A percentile compares a stretch with the other conserved stretches of the same genome.
phyloP scores from a whole-genome alignment of 2,888 invertebrate species.

The Hyposoter didymator region DNA sequence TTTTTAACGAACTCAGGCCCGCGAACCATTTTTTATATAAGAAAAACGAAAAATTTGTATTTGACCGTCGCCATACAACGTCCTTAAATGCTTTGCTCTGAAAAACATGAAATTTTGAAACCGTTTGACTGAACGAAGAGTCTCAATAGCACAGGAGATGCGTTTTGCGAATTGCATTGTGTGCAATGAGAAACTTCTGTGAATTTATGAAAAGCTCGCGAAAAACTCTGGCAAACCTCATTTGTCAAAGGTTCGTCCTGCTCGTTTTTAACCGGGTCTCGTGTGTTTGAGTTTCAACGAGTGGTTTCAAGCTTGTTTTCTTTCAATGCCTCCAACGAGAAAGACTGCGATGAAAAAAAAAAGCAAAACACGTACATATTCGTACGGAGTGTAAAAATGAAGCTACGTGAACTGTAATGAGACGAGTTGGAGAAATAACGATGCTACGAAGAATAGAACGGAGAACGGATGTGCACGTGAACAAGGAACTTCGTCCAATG shows the following conservation, averaged over 20 bases:
- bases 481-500: constrained; percentile 26
- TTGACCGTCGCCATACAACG: too few species aligned
- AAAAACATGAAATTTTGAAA: not conserved
- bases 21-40: too few species aligned
- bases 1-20: too few species aligned
- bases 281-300: not conserved
- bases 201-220: constrained; percentile 21
- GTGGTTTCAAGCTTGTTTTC: constrained; percentile 44
- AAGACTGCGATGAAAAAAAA: not conserved
- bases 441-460: not conserved
- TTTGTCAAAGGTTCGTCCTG: constrained; percentile 13
- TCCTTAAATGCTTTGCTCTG: not conserved
- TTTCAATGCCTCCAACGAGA: constrained; percentile 4
- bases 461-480: constrained; percentile 17
- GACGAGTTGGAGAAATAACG: constrained; percentile 16
- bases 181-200: not conserved
- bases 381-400: not conserved
- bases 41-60: too few species aligned
- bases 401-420: constrained; percentile 25
- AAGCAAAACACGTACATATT: constrained; percentile 4
- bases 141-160: not conserved
- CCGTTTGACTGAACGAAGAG: not conserved
- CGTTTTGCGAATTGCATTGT: not conserved
- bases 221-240: constrained; percentile 30
- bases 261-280: not conserved